Conservation (phyloP, 2,113 vertebrate genomes). For the Microcebus ravelobensis region DNA sequence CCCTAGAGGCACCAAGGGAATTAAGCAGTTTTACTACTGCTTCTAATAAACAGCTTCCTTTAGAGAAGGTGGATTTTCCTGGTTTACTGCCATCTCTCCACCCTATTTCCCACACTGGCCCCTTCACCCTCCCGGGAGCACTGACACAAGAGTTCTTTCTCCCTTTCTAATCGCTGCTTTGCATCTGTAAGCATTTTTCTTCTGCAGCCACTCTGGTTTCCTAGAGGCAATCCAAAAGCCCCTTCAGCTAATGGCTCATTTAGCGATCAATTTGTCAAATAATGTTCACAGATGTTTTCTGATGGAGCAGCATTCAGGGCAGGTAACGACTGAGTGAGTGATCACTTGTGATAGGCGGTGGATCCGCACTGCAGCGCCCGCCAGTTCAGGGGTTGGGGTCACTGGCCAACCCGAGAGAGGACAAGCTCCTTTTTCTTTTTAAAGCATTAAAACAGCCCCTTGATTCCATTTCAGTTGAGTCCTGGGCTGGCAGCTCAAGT, state of each 20-base stretch:
- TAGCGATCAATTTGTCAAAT: conserved; percentile 86
- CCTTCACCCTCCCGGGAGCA: not conserved
- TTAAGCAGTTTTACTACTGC: conserved; percentile 83
- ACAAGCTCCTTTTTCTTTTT: conserved; percentile 39
- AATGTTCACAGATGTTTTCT: conserved; percentile 84
- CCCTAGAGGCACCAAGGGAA: conserved; percentile 81
- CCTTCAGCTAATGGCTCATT: conserved; percentile 82
- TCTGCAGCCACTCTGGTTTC: conserved; percentile 72
- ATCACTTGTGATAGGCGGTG: conserved; percentile 61
- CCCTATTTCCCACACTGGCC: not conserved
- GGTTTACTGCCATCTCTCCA: conserved; percentile 71
- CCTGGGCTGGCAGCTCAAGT: not conserved
- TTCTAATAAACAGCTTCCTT: conserved; percentile 83
- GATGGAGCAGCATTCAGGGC: conserved; percentile 58
- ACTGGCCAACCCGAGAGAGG: conserved; percentile 42
- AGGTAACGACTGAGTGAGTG: conserved; percentile 79
- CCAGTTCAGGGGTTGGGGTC: not conserved
- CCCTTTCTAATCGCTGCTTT: conserved; percentile 61
- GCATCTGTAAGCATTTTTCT: conserved; percentile 82
- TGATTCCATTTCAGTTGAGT: conserved; percentile 50
- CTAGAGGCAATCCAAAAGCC: conserved; percentile 78
- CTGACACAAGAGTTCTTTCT: conserved; percentile 15
- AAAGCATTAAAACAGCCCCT: not conserved
- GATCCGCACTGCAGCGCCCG: not conserved
- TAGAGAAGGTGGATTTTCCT: conserved; percentile 79